Percentiles rank a stretch among this genome's conserved stretches.
Conservation (phyloP, 2,888 invertebrate genomes). For the Timema cristinae region DNA sequence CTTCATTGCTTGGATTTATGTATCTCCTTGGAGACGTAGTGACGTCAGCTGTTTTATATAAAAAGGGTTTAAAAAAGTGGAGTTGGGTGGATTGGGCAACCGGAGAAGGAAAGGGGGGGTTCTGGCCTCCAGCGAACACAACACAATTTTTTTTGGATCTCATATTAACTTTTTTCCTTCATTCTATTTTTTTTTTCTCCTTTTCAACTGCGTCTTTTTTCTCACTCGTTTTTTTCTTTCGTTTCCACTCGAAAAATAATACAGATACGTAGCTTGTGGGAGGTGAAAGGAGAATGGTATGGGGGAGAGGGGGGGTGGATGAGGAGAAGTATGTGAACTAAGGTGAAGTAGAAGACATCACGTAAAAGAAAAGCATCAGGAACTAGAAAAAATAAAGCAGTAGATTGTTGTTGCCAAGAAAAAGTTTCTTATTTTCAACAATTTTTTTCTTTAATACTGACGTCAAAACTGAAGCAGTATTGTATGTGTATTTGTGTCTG, state of each 20-base stretch:
- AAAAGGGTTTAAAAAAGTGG: background rate
- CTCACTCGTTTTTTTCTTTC: background rate
- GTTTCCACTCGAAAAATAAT: background rate
- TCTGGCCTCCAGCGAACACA: background rate
- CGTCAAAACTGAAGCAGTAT: too few species aligned
- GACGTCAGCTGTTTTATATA: constrained; percentile 28
- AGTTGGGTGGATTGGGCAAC: background rate
- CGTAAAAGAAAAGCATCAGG: too few species aligned
- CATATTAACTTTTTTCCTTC: constrained; percentile 9
- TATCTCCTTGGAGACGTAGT: constrained; percentile 30
- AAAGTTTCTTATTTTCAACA: too few species aligned
- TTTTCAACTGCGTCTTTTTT: background rate
- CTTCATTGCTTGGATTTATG: background rate
- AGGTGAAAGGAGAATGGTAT: background rate
- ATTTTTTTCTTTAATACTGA: too few species aligned
- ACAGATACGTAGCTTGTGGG: background rate
- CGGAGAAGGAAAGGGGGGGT: background rate
- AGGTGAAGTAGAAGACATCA: too few species aligned
- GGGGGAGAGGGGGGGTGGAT: background rate
- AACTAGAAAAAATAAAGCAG: too few species aligned
- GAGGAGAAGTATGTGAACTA: background rate
- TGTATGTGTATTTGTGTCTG: too few species aligned
- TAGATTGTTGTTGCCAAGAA: too few species aligned
- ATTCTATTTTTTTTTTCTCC: background rate
- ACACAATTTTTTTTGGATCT: constrained; percentile 12